Base-by-base conservation (phyloP, 2,888 invertebrate genomes). In the Argyresthia albistria region DNA sequence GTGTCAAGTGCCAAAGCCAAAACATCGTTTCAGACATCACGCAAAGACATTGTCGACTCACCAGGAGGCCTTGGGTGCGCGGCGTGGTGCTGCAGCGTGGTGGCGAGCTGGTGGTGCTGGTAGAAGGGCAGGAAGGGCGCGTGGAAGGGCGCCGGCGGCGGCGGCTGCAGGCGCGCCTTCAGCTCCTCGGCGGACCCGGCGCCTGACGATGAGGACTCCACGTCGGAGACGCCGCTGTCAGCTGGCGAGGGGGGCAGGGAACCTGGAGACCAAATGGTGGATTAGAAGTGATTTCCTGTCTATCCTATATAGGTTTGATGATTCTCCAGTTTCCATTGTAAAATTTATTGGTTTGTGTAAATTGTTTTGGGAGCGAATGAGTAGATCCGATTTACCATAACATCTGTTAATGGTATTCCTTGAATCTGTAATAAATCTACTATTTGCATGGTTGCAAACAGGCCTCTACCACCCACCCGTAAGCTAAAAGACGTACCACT, bases 181-280 rank as follows among this genome's bases (percentile, higher is more conserved):
- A 96, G 89, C 82, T 96, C 96, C 79, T 97, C 95, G 56, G 91
- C 93, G 16, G 90, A 91, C 53, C 92, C 92, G 8, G 93, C 94
- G 57, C 93, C 93, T 46, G 92, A 92, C 65, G 96, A 97, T 59
- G 97, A 97, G 64, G 97, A 97, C 88, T 98, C 98, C 67, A 98
- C 97, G 84, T 98, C 98, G 55, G 97, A 97, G 52, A 98, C 97
- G 58, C 98, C 98, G 76, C 97, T 97, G 90, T 98, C 98, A 52
- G 97, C 97, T 59, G 98, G 98, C 79, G 97, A 97, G 53, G 98
- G 97, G 59, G 98, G 98, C 74, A 98, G 92, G 67, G 97, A 97
- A 80, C 97, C 97, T 95, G 89, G 1, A 70, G 67, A 11, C 35
- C 9, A 46, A 9, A 46, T 14, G 45, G 14, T 9, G 11, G 12